Evolutionary conservation across 2,113 vertebrate species (phyloP).

Genomic region (Prunella himalayana): DNA sequence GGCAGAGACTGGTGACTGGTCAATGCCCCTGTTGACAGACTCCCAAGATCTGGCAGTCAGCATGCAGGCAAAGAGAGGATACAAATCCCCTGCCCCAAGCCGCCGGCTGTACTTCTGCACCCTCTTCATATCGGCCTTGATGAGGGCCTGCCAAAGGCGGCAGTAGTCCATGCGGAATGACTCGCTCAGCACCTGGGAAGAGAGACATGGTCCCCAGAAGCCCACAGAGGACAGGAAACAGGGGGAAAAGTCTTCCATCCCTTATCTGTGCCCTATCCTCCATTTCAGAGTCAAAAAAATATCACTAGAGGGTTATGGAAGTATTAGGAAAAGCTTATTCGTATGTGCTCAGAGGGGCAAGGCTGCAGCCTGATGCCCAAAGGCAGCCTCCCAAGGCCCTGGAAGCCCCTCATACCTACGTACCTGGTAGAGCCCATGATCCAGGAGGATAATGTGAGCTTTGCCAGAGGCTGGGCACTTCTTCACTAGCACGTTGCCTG

Average conservation of each 20-base stretch:
- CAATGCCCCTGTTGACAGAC: slow-evolving; percentile 86
- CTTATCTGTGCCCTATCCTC: not conserved
- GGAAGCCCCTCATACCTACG: not conserved
- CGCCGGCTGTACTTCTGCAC: slow-evolving; percentile 84
- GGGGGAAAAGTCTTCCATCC: not conserved
- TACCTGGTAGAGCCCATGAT: slow-evolving; percentile 98
- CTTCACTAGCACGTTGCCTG: slow-evolving; percentile 90
- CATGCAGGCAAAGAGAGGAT: slow-evolving; percentile 91
- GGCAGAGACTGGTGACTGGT: slow-evolving; percentile 77
- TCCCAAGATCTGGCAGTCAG: slow-evolving; percentile 92
- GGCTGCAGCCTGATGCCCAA: not conserved
- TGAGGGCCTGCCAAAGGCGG: slow-evolving; percentile 91
- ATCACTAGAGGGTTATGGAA: not conserved
- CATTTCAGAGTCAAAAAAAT: not conserved
- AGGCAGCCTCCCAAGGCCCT: not conserved
- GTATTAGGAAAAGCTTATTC: not conserved
- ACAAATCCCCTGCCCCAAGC: slow-evolving; percentile 89
- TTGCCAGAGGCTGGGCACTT: slow-evolving; percentile 77
- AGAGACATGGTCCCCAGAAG: not conserved
- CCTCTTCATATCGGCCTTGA: slow-evolving; percentile 82
- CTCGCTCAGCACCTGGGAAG: slow-evolving; percentile 79
- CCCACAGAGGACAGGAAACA: not conserved
- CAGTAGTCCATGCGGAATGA: slow-evolving; percentile 92
- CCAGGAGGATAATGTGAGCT: slow-evolving; percentile 87
- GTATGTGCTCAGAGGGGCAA: not conserved